phyloP scores from a whole-genome alignment of 2,888 invertebrate species.

The Meiosimyza platycephala region DNA sequence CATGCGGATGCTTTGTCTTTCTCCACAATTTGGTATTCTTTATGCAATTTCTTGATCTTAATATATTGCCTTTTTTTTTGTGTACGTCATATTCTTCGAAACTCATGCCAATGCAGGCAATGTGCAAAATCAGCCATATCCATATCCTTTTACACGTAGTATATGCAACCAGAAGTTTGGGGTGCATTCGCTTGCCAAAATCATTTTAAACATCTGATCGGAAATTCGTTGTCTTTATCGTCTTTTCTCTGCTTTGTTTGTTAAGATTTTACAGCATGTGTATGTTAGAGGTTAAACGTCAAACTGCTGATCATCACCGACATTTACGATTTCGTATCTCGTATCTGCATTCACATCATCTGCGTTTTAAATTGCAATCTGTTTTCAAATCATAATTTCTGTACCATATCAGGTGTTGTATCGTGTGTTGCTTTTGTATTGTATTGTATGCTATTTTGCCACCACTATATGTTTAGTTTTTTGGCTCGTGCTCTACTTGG shows the following conservation, averaged over 20 bases:
- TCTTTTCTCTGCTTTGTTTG: conserved; percentile 39
- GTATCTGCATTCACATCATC: conserved; percentile 41
- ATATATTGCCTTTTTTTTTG: conserved; percentile 11
- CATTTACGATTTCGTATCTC: conserved; percentile 12
- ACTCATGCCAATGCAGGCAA: conserved; percentile 45
- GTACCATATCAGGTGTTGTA: conserved; percentile 41
- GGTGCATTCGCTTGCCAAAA: conserved; percentile 48
- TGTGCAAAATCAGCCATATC: conserved; percentile 64
- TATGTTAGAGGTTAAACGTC: conserved; percentile 27
- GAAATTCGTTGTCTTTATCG: conserved; percentile 36
- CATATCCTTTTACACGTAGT: conserved; percentile 47
- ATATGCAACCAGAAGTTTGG: neutral
- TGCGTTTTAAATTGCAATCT: conserved; percentile 37
- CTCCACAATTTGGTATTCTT: conserved; percentile 7
- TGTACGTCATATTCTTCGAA: conserved; percentile 30
- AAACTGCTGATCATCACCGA: conserved; percentile 31
- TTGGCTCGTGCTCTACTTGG: conserved; percentile 17
- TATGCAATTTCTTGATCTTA: neutral
- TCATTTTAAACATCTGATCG: conserved; percentile 48
- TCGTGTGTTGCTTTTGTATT: neutral
- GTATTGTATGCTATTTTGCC: neutral
- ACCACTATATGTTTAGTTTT: neutral
- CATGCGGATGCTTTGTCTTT: neutral
- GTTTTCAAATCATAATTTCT: conserved; percentile 4
- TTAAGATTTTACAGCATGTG: conserved; percentile 30